phyloP scores from a whole-genome alignment of 2,113 vertebrate species.

The Elephas maximus region DNA sequence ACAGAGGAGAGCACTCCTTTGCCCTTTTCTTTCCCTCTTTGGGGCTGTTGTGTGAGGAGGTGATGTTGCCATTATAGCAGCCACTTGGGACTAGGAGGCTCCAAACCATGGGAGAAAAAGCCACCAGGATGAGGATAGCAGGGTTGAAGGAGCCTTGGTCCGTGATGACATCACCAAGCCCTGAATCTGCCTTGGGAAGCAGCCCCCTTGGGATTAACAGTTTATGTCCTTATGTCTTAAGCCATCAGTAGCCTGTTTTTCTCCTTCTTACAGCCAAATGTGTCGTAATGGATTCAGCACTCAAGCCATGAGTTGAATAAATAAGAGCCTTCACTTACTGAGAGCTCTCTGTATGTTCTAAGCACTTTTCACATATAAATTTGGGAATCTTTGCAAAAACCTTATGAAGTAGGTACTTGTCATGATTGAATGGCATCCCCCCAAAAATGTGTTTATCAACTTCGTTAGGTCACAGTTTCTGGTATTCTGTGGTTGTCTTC shows the following conservation, averaged over 20 bases:
- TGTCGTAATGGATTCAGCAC: neutral
- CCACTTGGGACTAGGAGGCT: constrained; percentile 12
- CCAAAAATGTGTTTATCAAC: too few relatives aligned
- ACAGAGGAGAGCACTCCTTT: neutral
- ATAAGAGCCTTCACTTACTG: neutral
- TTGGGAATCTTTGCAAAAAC: neutral
- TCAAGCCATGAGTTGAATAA: neutral
- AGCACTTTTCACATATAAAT: neutral
- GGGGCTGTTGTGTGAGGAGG: neutral
- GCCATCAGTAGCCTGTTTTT: neutral
- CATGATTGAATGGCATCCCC: too few relatives aligned
- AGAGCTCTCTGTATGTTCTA: neutral
- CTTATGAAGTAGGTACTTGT: too few relatives aligned
- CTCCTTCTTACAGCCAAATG: neutral
- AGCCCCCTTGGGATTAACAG: neutral
- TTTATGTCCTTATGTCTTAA: neutral
- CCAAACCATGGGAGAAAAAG: neutral
- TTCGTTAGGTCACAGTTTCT: too few relatives aligned
- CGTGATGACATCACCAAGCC: neutral
- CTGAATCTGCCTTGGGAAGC: neutral
- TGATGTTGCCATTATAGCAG: neutral
- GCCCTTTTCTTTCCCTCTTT: neutral
- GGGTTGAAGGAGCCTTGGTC: neutral
- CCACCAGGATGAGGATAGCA: neutral
- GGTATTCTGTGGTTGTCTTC: too few relatives aligned